Evolutionary conservation across 2,888 invertebrate genomes (phyloP).

Genomic region (Apoda limacodes): DNA sequence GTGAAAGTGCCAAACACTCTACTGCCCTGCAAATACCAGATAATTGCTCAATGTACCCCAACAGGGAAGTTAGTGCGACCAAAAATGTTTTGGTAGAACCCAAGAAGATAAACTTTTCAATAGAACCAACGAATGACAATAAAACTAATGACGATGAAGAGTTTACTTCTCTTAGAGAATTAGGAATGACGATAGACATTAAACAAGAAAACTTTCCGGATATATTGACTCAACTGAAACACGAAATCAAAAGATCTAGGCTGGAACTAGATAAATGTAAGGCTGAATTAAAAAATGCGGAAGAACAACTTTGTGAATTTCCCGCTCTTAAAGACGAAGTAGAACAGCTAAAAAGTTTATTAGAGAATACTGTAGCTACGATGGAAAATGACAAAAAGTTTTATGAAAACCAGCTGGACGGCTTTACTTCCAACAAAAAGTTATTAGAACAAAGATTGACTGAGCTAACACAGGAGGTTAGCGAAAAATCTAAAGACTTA

Average conservation of each 20-base stretch:
- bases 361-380: slow-evolving; percentile 61
- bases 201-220: slow-evolving; percentile 57
- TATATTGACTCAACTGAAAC: slow-evolving; percentile 52
- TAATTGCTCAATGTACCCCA: slow-evolving; percentile 62
- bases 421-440: slow-evolving; percentile 61
- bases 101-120: slow-evolving; percentile 57
- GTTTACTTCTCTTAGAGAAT: slow-evolving; percentile 63
- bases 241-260: slow-evolving; percentile 69
- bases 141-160: slow-evolving; percentile 47
- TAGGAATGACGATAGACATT: slow-evolving; percentile 59
- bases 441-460: slow-evolving; percentile 67
- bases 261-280: slow-evolving; percentile 65
- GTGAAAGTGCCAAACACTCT: slow-evolving; percentile 31
- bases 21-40: slow-evolving; percentile 48
- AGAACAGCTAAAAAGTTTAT: slow-evolving; percentile 52
- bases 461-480: slow-evolving; percentile 66
- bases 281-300: slow-evolving; percentile 62
- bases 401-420: slow-evolving; percentile 67
- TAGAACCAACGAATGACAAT: slow-evolving; percentile 31
- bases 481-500: slow-evolving; percentile 63
- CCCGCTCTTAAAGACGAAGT: slow-evolving; percentile 59
- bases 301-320: slow-evolving; percentile 65
- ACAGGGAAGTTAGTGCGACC: slow-evolving; percentile 46
- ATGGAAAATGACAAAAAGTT: slow-evolving; percentile 68
- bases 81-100: slow-evolving; percentile 53